Conservation (phyloP, 2,888 invertebrate species). For the Monoplex corrugatus region DNA sequence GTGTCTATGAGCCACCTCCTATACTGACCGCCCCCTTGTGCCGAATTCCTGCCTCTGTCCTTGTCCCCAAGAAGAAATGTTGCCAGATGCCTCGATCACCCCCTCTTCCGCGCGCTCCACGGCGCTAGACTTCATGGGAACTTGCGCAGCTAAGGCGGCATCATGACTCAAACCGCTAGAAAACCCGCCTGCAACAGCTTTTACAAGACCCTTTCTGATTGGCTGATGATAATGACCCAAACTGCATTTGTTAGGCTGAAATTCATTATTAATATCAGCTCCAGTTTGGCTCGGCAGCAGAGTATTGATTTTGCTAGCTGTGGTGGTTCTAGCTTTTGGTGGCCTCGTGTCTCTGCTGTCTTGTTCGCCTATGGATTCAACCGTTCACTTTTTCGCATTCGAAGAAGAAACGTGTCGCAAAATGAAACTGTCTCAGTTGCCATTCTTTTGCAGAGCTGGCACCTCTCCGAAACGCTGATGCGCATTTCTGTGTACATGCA, state of each 20-base stretch:
- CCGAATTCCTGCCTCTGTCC: not conserved
- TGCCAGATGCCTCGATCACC: slow-evolving; percentile 51
- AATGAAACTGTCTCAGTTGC: not conserved
- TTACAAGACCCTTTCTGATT: slow-evolving; percentile 57
- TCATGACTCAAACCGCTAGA: slow-evolving; percentile 56
- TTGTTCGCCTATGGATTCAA: not conserved
- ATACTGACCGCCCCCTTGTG: not conserved
- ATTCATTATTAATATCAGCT: slow-evolving; percentile 43
- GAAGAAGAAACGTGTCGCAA: no score
- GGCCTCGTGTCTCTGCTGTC: not conserved
- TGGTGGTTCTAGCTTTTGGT: not conserved
- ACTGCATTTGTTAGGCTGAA: slow-evolving; percentile 57
- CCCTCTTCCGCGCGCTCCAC: slow-evolving; percentile 54
- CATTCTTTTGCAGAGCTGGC: not conserved
- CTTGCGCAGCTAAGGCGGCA: slow-evolving; percentile 56
- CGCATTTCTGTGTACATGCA: not conserved
- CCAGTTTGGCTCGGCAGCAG: slow-evolving; percentile 40
- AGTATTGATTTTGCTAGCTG: slow-evolving; percentile 29
- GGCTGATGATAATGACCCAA: slow-evolving; percentile 59
- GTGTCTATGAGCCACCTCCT: not conserved
- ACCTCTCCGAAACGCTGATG: not conserved
- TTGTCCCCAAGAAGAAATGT: not conserved
- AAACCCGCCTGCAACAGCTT: slow-evolving; percentile 34
- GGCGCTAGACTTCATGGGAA: slow-evolving; percentile 50
- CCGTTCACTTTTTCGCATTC: no score